A percentile compares a stretch with the other conserved stretches of the same genome.
Conservation (phyloP, 2,797 vertebrate genomes). For the Alosa sapidissima region DNA sequence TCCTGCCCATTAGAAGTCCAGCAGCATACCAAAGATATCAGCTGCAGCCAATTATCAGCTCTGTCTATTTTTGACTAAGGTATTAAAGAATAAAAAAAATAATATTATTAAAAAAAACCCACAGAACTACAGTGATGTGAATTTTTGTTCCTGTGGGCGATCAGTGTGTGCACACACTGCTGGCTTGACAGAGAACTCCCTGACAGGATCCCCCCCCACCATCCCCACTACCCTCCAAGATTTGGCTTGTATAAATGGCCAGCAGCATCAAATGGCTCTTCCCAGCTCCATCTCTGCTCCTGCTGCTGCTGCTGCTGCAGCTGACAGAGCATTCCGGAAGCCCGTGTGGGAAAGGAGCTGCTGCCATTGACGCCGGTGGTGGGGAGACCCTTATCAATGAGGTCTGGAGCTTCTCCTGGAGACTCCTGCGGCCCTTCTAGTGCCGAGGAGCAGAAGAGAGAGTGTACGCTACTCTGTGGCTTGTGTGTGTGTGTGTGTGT, state of each 20-base stretch:
- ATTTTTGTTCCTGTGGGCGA: background rate
- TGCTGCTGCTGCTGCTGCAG: background rate
- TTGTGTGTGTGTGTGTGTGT: slow-evolving; percentile 50
- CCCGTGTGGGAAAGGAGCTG: background rate
- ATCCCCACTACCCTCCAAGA: background rate
- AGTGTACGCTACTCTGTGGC: slow-evolving; percentile 30
- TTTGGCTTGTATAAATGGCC: background rate
- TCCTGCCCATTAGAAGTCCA: slow-evolving; percentile 46
- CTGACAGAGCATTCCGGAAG: slow-evolving; percentile 27
- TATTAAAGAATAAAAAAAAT: slow-evolving; percentile 38
- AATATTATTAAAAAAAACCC: background rate
- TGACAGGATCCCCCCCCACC: background rate
- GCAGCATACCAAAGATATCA: slow-evolving; percentile 48
- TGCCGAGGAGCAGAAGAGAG: slow-evolving; percentile 30
- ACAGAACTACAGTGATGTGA: background rate
- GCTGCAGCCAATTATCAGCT: slow-evolving; percentile 58
- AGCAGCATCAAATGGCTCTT: slow-evolving; percentile 5
- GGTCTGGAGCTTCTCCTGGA: slow-evolving; percentile 6
- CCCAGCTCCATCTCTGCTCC: background rate
- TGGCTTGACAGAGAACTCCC: background rate
- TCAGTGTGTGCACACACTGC: background rate
- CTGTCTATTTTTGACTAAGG: slow-evolving; percentile 7
- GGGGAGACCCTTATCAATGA: slow-evolving; percentile 48
- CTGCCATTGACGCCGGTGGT: slow-evolving; percentile 33
- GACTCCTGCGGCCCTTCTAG: slow-evolving; percentile 4